Base-by-base conservation (phyloP, 2,113 vertebrate genomes). In the Dicrurus megarhynchus region DNA sequence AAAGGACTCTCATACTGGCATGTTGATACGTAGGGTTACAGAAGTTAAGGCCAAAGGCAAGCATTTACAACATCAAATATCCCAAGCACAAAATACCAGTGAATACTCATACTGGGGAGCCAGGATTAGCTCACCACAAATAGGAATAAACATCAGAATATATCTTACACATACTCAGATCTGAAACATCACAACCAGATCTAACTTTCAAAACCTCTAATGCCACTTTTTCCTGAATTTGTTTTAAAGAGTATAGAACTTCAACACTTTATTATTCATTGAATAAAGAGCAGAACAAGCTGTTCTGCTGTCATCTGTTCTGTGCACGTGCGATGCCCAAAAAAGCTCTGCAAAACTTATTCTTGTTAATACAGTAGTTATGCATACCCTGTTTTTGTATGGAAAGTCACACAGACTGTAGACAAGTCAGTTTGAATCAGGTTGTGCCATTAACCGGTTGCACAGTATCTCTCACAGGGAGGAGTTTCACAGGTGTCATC, bases 21-120 rank as follows among this genome's bases (percentile, higher is more conserved):
- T 0, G 1, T 2, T 46, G 28, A 32, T 39, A 37, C 1, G 4
- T 7, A 32, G 3, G 3, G 28, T 37, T 74, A 42, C 6, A 17
- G 7, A 65, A 69, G 8, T 18, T 22, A 80, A 64, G 18, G 42
- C n/a, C 35, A 84, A 61, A 56, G 28, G 21, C 13, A 41, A 77
- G 28, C 21, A 39, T 35, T 77, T 56, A 47, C 17, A 69, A 22
- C 22, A 49, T n/a, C 12, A 8, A 16, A 3, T 75, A 67, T 27
- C 18, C 23, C 3, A 46, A n/a, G 30, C 15, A 41, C 9, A 35
- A 37, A 81, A 30, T 16, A 49, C 3, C 17, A 42, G 11, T 12
- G 7, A 28, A 35, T 55, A 5, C 12, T 67, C 27, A 35, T 16
- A 17, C 22, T 35, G n/a, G 10, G 74, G 4, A 26, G 10, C 9